Conservation (phyloP, 2,797 vertebrate genomes). For the Lithobates pipiens region DNA sequence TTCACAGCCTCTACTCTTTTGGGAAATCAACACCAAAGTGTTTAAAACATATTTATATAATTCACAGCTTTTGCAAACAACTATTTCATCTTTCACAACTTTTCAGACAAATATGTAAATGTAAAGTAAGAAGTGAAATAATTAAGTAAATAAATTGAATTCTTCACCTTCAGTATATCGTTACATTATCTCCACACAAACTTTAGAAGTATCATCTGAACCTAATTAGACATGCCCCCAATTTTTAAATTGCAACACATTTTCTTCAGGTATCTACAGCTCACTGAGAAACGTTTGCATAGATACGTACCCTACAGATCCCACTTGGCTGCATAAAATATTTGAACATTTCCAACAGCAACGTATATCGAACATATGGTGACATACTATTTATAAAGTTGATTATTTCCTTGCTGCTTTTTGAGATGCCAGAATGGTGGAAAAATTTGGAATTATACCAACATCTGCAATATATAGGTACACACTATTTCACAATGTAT, state of each 20-base stretch:
- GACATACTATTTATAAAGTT: neutral
- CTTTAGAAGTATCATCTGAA: neutral
- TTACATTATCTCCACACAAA: neutral
- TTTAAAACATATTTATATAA: neutral
- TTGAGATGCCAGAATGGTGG: neutral
- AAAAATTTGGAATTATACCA: neutral
- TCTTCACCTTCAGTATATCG: neutral
- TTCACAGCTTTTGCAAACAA: too few relatives aligned
- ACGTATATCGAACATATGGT: neutral
- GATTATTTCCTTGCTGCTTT: neutral
- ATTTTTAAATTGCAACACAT: neutral
- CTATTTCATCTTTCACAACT: too few relatives aligned
- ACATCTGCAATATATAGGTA: conserved; percentile 12
- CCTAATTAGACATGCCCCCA: neutral
- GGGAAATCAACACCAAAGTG: neutral
- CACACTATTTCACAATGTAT: conserved; percentile 4
- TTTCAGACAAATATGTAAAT: too few relatives aligned
- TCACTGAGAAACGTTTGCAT: too few relatives aligned
- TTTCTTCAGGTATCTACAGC: neutral
- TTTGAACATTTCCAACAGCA: neutral
- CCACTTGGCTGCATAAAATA: neutral
- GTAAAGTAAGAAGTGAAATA: neutral
- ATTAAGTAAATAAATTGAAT: too few relatives aligned
- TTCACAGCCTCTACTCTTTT: neutral
- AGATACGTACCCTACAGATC: neutral